Evolutionary conservation across 2,797 vertebrate genomes (phyloP), one percentile per base, ranked within the genome.

Genomic region (Poecile montanus): DNA sequence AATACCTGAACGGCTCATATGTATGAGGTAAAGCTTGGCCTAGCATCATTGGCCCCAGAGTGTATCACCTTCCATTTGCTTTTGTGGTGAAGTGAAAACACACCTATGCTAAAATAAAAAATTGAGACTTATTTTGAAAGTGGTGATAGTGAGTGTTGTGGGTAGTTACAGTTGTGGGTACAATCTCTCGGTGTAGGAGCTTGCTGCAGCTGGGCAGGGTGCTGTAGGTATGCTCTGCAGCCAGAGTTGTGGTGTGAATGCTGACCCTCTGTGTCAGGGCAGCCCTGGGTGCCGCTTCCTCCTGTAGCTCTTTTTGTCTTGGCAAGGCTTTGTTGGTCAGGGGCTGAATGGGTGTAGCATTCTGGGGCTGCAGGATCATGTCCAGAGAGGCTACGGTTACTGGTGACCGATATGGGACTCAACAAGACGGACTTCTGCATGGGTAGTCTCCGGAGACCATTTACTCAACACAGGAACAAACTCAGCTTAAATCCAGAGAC

Each of bases 1-100:
- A 63, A 47, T 26, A 32, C 2, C 30, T 26, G 47, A 27, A 13
- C 1, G 0, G 16, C 19, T 65, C 15, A 4, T 18, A 6, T 0
- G 1, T 16, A 1, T 19, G 16, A n/a, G 42, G n/a, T 30, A 18
- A 56, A 79, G 14, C 36, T 42, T 62, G 16, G n/a, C 44, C 40
- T 54, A 16, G 8, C 2, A 1, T n/a, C 2, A 0, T 0, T 40
- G 36, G 40, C 32, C 16, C 25, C 32, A 25, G 27, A 36, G 26
- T 34, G n/a, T 21, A 6, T 15, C 0, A 1, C 22, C 8, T 6
- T 74, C 87, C 9, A 5, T 44, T 42, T 44, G 3, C 16, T 66
- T 36, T 45, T 54, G 7, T 1, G n/a, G 36, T n/a, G 21, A 47
- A 48, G 36, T 38, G 21, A 48, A 44, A 51, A 26, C 18, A 16